Percentiles rank a stretch among this genome's conserved stretches.
These are phyloP conservation scores for Garrulus glandarius DNA, from an alignment of 2,797 vertebrate species.

Conservation along the genomic window DNA sequence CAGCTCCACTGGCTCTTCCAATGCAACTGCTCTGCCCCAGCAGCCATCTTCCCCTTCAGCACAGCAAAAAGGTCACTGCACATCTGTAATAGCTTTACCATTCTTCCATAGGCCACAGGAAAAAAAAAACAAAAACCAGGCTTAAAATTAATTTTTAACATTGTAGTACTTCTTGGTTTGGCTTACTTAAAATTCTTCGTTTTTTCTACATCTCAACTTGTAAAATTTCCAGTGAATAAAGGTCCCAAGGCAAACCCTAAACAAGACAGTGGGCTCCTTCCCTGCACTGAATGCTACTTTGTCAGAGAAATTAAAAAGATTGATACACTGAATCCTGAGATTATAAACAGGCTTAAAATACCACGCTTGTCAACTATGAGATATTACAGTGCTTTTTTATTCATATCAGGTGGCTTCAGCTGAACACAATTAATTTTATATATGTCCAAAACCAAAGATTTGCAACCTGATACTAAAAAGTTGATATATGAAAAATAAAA, in stretches of 20 bases:
- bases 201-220: background rate
- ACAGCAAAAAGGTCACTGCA: background rate
- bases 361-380: background rate
- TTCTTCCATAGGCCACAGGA: background rate
- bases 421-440: background rate
- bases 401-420: background rate
- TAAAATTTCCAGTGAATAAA: background rate
- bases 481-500: background rate
- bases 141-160: background rate
- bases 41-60: background rate
- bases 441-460: background rate
- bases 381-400: background rate
- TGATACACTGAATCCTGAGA: background rate
- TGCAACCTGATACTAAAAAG: background rate
- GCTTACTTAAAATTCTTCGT: background rate
- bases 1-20: background rate
- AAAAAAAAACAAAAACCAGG: background rate
- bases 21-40: background rate
- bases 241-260: background rate
- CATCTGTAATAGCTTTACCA: background rate
- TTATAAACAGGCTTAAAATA: background rate
- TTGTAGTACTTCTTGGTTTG: background rate
- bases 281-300: background rate
- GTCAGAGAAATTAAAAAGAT: background rate
- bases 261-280: background rate